Evolutionary conservation across 2,888 invertebrate species (phyloP).

Genomic region (Dermolepida albohirtum): DNA sequence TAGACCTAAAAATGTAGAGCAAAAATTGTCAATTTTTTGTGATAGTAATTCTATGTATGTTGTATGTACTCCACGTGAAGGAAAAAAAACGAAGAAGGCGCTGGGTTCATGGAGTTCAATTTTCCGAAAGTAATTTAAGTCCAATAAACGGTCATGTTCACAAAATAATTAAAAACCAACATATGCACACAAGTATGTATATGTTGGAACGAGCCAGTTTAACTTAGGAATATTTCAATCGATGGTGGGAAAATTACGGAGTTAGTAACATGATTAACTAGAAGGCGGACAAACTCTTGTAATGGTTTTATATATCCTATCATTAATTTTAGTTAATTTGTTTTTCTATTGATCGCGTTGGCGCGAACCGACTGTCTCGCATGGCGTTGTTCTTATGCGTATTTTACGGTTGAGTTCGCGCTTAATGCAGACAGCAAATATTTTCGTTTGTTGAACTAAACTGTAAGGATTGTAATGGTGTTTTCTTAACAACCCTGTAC

Average conservation of each 20-base stretch:
- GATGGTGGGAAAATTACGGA: conserved; percentile 59
- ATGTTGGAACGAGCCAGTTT: not conserved
- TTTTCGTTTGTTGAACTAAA: no score
- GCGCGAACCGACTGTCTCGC: no score
- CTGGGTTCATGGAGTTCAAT: not conserved
- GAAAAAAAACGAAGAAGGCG: no score
- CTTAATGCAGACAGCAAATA: no score
- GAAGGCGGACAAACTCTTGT: conserved; percentile 60
- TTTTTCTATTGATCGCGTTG: conserved; percentile 51
- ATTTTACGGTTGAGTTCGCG: no score
- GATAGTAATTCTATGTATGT: no score
- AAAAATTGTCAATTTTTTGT: no score
- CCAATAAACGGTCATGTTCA: conserved; percentile 31
- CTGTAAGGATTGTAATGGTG: no score
- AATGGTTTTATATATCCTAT: conserved; percentile 60
- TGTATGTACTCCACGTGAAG: no score
- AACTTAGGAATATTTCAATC: conserved; percentile 59
- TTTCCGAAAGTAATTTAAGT: conserved; percentile 26
- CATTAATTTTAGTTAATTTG: conserved; percentile 60
- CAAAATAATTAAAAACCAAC: conserved; percentile 36
- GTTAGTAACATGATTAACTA: conserved; percentile 63
- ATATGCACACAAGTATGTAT: not conserved
- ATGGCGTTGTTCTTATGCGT: no score
- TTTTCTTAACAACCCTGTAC: no score
- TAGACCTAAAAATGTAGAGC: no score